Evolutionary conservation across 2,888 invertebrate genomes (phyloP), one percentile per base, ranked within the genome.

Genomic region (Ophioninae sp.): DNA sequence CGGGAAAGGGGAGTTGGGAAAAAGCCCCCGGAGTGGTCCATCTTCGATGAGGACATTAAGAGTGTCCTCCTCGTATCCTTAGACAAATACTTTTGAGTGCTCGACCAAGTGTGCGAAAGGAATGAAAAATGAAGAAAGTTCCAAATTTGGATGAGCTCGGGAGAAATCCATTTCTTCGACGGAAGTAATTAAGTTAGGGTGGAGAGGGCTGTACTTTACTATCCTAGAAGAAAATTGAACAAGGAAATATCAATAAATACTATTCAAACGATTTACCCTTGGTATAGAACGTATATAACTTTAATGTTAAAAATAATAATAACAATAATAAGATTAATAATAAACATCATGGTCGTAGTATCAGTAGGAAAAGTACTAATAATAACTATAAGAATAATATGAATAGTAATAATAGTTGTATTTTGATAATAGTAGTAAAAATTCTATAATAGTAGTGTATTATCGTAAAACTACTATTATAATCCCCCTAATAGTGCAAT

Each of bases 21-120:
- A 63, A 44, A 71, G 51, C 78, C 77, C 81, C 74, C 73, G 30
- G 39, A 79, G 67, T 17, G 64, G 58, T 64, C 51, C 58, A 23
- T 67, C n/a, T 22, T 23, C 76, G 23, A 58, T 10, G 61, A 56
- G 64, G 51, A 71, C 59, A 59, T 68, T 76, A 41, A 59, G 41
- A 59, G 10, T 59, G n/a, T 68, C 76, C 22, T 59, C n/a, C 39
- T 37, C 30, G 6, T 58, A 44, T 23, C 30, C 59, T 72, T 23
- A 41, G n/a, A 22, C 59, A 73, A 73, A 75, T 65, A 65, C 9
- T 30, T 10, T 20, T 37, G 44, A 64, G n/a, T 9, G 39, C 6
- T 41, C 22, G 20, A 8, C 67, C 64, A 10, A 64, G 17, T 64
- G 37, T 37, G 30, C 37, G 17, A 64, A 64, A 30, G 58, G 39